A percentile compares a stretch with the other conserved stretches of the same genome.
Evolutionary conservation across 2,888 invertebrate genomes (phyloP).

Genomic region (Reticulitermes lucifugus): DNA sequence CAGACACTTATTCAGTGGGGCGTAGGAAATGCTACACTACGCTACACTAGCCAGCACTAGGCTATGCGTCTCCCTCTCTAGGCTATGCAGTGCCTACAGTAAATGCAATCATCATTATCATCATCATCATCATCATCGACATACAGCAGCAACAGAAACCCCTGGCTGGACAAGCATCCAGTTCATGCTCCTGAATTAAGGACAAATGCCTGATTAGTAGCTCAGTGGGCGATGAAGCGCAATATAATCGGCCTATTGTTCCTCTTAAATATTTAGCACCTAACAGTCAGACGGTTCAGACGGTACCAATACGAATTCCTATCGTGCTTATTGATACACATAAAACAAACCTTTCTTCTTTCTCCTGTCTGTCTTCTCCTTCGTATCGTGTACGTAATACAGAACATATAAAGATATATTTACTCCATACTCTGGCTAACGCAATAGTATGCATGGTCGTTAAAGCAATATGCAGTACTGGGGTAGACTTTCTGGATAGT

Average conservation of each 20-base stretch:
- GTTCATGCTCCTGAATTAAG: conserved; percentile 4
- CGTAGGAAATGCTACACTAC: conserved; percentile 34
- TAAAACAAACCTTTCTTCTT: no score
- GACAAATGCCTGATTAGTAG: neutral
- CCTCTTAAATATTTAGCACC: neutral
- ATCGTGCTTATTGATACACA: neutral
- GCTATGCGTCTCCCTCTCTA: conserved; percentile 23
- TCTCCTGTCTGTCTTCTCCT: no score
- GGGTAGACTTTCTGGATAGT: no score
- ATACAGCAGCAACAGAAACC: conserved; percentile 11
- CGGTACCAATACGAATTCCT: neutral
- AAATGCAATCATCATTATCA: conserved; percentile 21
- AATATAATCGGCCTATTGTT: neutral
- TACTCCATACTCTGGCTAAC: no score
- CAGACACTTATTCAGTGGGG: conserved; percentile 19
- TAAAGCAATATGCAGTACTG: no score
- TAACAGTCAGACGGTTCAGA: neutral
- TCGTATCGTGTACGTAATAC: no score
- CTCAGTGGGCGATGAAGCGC: neutral
- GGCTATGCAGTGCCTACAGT: conserved; percentile 20
- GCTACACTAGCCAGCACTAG: conserved; percentile 28
- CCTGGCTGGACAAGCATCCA: conserved; percentile 4
- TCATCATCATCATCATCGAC: conserved; percentile 8
- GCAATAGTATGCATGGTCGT: no score
- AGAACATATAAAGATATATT: no score